Percentiles rank a stretch among this genome's conserved stretches.
phyloP scores from a whole-genome alignment of 1,140 invertebrate species.

The Drosophila melanica region DNA sequence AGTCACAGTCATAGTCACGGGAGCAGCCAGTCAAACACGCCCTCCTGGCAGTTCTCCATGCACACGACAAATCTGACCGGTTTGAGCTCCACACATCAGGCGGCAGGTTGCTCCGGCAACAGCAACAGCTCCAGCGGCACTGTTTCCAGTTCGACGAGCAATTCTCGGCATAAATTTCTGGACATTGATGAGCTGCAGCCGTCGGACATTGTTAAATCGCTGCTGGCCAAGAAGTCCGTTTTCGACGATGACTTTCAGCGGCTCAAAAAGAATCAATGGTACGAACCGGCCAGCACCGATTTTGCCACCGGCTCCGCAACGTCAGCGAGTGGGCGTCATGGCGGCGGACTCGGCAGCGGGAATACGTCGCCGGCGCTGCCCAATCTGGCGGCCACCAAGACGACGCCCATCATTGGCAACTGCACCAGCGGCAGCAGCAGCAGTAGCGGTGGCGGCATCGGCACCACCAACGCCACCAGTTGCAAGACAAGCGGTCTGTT shows the following conservation, averaged over 20 bases:
- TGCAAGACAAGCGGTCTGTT: constrained; percentile 61
- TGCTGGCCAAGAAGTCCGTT: constrained; percentile 95
- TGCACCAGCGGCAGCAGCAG: constrained; percentile 29
- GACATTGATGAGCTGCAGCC: constrained; percentile 93
- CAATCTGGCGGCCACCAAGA: constrained; percentile 78
- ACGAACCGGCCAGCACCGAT: constrained; percentile 86
- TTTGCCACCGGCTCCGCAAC: constrained; percentile 43
- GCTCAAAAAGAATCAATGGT: constrained; percentile 94
- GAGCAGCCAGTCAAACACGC: constrained; percentile 50
- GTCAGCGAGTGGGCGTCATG: constrained; percentile 29
- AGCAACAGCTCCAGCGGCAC: constrained; percentile 75
- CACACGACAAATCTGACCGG: constrained; percentile 54
- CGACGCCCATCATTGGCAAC: constrained; percentile 68
- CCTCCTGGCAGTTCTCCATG: constrained; percentile 71
- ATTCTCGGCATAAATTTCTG: constrained; percentile 86
- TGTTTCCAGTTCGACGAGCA: constrained; percentile 84
- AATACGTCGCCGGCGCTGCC: constrained; percentile 79
- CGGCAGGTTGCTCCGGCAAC: constrained; percentile 51
- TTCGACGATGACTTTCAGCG: constrained; percentile 98
- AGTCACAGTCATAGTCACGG: constrained; percentile 15
- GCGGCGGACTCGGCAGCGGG: constrained; percentile 52
- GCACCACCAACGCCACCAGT: constrained; percentile 23
- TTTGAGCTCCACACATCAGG: constrained; percentile 51
- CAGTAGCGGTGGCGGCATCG: constrained; percentile 20
- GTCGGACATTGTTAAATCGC: constrained; percentile 96